Evolutionary conservation across 1,140 invertebrate species (phyloP).

Genomic region (Apis dorsata): DNA sequence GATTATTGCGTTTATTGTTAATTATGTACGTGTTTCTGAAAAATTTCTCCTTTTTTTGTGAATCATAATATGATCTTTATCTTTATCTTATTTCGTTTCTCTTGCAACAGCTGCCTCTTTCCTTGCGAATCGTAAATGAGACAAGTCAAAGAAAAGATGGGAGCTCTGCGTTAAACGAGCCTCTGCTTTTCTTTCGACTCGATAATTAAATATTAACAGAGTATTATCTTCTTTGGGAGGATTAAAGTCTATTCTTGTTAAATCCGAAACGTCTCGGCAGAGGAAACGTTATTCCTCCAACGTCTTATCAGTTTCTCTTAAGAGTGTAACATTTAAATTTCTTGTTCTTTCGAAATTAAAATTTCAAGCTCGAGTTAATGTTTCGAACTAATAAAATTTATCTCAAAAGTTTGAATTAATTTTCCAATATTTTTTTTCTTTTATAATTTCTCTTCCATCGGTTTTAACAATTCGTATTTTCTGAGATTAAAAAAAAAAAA

Average conservation of each 20-base stretch:
- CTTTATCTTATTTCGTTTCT: too few species aligned
- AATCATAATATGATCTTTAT: neutral
- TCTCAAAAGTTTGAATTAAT: too few species aligned
- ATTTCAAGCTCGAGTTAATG: neutral
- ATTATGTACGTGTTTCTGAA: too few species aligned
- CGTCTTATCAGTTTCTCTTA: neutral
- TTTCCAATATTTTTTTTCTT: too few species aligned
- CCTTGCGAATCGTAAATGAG: constrained; percentile 5
- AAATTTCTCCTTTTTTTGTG: neutral
- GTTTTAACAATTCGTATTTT: too few species aligned
- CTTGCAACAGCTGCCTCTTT: neutral
- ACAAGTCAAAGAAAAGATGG: neutral
- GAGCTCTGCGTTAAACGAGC: neutral
- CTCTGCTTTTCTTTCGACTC: neutral
- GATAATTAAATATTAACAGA: constrained; percentile 27
- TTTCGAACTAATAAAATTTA: too few species aligned
- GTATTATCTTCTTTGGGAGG: neutral
- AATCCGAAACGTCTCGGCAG: neutral
- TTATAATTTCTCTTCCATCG: too few species aligned
- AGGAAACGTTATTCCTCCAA: neutral
- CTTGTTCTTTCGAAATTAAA: too few species aligned
- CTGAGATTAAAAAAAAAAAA: too few species aligned
- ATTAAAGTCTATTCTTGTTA: neutral
- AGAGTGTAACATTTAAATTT: too few species aligned
- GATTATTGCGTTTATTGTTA: neutral